These are phyloP conservation scores for Ictidomys tridecemlineatus DNA, from an alignment of 2,113 vertebrate genomes.

Conservation along the genomic window DNA sequence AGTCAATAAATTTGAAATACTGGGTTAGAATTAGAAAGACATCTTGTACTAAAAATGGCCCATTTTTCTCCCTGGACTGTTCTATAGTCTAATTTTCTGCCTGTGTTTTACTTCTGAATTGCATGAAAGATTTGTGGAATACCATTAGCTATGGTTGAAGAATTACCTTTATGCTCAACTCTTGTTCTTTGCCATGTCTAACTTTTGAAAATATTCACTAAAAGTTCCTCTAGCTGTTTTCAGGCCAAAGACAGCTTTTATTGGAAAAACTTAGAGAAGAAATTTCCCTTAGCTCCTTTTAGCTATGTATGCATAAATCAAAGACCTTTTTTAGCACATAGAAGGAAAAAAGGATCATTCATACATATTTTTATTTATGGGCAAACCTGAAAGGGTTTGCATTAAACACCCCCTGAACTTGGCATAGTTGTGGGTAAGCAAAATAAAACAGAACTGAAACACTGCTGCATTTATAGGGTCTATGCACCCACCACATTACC, in stretches of 20 bases:
- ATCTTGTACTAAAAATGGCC: conserved; percentile 58
- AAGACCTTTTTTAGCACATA: background rate
- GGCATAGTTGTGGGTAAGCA: background rate
- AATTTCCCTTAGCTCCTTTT: background rate
- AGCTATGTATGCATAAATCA: conserved; percentile 25
- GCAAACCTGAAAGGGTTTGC: background rate
- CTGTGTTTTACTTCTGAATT: conserved; percentile 60
- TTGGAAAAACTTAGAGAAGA: conserved; percentile 11
- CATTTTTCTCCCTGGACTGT: conserved; percentile 53
- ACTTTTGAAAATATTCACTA: conserved; percentile 47
- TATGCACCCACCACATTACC: no score
- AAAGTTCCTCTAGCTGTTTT: conserved; percentile 5
- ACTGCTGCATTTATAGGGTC: background rate
- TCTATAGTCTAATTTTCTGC: conserved; percentile 60
- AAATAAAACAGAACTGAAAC: background rate
- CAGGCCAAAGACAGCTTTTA: conserved; percentile 6
- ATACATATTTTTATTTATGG: background rate
- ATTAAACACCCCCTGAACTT: background rate
- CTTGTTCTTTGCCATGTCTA: conserved; percentile 56
- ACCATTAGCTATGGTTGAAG: conserved; percentile 61
- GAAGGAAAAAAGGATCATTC: background rate
- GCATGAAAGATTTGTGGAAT: conserved; percentile 62
- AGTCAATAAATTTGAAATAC: conserved; percentile 64
- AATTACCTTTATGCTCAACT: conserved; percentile 48
- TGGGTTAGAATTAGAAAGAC: conserved; percentile 40